Evolutionary conservation across 37 sponge, comb jelly and placozoan genomes (phyloP).

Genomic region (Petrosia ficiformis): DNA sequence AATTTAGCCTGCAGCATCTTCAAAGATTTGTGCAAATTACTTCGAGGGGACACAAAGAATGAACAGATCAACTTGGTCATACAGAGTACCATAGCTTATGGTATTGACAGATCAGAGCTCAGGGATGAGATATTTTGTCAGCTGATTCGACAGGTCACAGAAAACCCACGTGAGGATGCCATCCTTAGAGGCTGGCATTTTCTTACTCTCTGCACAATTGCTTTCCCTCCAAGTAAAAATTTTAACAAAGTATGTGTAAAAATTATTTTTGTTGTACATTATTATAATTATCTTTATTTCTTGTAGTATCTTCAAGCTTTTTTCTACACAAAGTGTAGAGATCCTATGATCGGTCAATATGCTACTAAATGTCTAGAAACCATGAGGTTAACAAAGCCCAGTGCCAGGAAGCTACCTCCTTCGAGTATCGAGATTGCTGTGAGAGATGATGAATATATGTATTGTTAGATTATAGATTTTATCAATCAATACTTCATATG

Average conservation of each 20-base stretch:
- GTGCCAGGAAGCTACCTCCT: slow-evolving; percentile 73
- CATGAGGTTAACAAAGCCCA: slow-evolving; percentile 71
- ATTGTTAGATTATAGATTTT: background rate
- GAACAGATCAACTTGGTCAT: slow-evolving; percentile 83
- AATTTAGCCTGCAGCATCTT: slow-evolving; percentile 92
- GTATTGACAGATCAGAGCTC: slow-evolving; percentile 86
- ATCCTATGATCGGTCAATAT: slow-evolving; percentile 45
- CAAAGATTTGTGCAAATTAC: slow-evolving; percentile 86
- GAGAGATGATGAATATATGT: slow-evolving; percentile 26
- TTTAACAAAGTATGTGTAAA: slow-evolving; percentile 77
- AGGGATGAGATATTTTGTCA: slow-evolving; percentile 95
- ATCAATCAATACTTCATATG: background rate
- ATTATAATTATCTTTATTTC: background rate
- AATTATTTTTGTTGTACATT: background rate
- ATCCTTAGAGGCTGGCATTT: slow-evolving; percentile 81
- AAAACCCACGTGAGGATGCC: slow-evolving; percentile 81
- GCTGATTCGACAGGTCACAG: slow-evolving; percentile 85
- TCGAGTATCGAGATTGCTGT: slow-evolving; percentile 94
- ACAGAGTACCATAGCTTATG: slow-evolving; percentile 92
- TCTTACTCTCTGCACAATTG: slow-evolving; percentile 79
- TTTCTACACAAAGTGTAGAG: slow-evolving; percentile 40
- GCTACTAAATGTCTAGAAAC: slow-evolving; percentile 69
- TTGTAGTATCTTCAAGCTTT: slow-evolving; percentile 85
- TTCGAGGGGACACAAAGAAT: slow-evolving; percentile 75
- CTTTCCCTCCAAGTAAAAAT: slow-evolving; percentile 85